phyloP scores from a whole-genome alignment of 2,888 invertebrate genomes.

The Rhodophaea formosa region DNA sequence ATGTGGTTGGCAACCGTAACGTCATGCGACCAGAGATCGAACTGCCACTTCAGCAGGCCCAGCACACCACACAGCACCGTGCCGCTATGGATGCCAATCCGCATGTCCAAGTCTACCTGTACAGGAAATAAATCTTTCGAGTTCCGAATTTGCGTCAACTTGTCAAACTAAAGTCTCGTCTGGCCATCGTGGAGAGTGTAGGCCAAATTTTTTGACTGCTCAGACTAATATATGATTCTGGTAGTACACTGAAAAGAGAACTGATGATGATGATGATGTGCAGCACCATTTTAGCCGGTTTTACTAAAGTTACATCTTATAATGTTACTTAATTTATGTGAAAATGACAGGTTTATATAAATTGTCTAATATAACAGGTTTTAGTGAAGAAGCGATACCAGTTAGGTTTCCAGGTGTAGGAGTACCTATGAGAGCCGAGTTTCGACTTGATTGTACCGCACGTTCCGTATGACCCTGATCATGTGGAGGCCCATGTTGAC shows the following conservation, averaged over 20 bases:
- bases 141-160: no score
- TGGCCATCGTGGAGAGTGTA: no score
- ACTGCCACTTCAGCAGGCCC: slow-evolving; percentile 95
- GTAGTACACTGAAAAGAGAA: no score
- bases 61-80: slow-evolving; percentile 97
- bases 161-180: neutral
- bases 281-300: no score
- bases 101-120: slow-evolving; percentile 96
- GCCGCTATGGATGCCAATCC: slow-evolving; percentile 98
- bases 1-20: slow-evolving; percentile 97
- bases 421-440: neutral
- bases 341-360: no score
- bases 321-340: no score
- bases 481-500: slow-evolving; percentile 98
- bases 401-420: no score
- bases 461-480: slow-evolving; percentile 95
- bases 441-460: slow-evolving; percentile 75
- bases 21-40: slow-evolving; percentile 96
- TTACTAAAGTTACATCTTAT: neutral
- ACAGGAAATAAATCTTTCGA: slow-evolving; percentile 26
- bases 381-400: no score
- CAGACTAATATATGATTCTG: no score
- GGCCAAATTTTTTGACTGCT: no score
- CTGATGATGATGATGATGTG: no score
- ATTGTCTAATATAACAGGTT: no score